Conservation (phyloP, 2,888 invertebrate species). For the Cybosia mesomella region DNA sequence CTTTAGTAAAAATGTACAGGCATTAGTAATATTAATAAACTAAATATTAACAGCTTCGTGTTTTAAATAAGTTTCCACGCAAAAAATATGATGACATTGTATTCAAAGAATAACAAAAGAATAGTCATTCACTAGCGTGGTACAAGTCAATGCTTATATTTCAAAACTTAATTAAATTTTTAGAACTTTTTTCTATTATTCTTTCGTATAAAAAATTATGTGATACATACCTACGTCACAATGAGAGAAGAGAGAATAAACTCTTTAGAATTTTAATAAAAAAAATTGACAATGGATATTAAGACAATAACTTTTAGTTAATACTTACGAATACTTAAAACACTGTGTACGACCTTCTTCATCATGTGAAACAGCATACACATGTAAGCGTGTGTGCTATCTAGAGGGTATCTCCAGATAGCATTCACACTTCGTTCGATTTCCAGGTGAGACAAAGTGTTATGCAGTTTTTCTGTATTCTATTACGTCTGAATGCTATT, state of each 20-base stretch:
- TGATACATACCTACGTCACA: neutral
- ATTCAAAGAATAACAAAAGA: neutral
- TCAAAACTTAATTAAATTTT: conserved; percentile 1
- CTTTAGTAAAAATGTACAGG: neutral
- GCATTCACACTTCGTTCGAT: too few relatives aligned
- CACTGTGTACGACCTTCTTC: too few relatives aligned
- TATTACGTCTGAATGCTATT: too few relatives aligned
- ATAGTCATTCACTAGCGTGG: neutral
- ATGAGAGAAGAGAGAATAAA: neutral
- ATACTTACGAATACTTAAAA: neutral
- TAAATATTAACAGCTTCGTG: neutral
- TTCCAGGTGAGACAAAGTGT: too few relatives aligned
- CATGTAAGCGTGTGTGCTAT: too few relatives aligned
- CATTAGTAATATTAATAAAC: neutral
- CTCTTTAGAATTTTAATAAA: conserved; percentile 1
- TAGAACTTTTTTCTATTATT: conserved; percentile 4
- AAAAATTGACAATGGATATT: neutral
- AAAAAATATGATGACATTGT: neutral
- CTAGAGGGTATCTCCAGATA: too few relatives aligned
- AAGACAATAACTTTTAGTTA: neutral
- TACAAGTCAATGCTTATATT: neutral
- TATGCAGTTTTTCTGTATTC: too few relatives aligned
- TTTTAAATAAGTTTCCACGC: neutral
- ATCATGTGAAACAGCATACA: too few relatives aligned
- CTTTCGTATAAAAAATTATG: conserved; percentile 2